Percentiles rank a stretch among this genome's conserved stretches.
phyloP scores from a whole-genome alignment of 2,888 invertebrate species.

The Ichneumoninae sp. region DNA sequence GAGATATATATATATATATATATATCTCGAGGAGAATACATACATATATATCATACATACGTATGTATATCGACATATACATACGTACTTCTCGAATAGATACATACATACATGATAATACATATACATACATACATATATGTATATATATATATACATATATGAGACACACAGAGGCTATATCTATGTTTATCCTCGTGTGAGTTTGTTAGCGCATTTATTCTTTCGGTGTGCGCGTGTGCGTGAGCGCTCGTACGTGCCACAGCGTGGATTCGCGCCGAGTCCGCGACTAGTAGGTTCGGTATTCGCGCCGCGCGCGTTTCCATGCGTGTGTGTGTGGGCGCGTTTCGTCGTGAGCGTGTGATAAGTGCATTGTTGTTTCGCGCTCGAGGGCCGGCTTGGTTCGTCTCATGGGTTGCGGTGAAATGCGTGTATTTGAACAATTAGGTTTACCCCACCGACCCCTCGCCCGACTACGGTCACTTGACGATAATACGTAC shows the following conservation, averaged over 20 bases:
- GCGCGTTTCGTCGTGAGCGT: constrained; percentile 3
- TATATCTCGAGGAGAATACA: constrained; percentile 11
- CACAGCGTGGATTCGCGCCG: constrained; percentile 23
- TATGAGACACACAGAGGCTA: neutral
- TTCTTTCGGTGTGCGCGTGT: neutral
- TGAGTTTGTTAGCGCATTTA: constrained; percentile 41
- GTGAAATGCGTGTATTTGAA: constrained; percentile 80
- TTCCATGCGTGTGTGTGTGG: neutral
- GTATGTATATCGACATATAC: too few relatives aligned
- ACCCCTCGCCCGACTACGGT: constrained; percentile 48
- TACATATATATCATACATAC: too few relatives aligned
- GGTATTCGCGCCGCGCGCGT: neutral
- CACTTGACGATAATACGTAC: constrained; percentile 56
- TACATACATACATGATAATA: too few relatives aligned
- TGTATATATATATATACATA: constrained; percentile 20
- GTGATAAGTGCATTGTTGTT: constrained; percentile 63
- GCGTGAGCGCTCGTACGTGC: constrained; percentile 4
- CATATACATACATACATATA: constrained; percentile 18
- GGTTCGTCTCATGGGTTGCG: constrained; percentile 63
- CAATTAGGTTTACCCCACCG: constrained; percentile 77
- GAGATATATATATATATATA: constrained; percentile 27
- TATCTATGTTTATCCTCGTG: constrained; percentile 5
- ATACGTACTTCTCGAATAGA: too few relatives aligned
- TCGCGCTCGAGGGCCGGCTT: constrained; percentile 58
- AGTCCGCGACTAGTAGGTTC: constrained; percentile 37